Conservation (phyloP, 2,113 vertebrate genomes). For the Electrona antarctica region DNA sequence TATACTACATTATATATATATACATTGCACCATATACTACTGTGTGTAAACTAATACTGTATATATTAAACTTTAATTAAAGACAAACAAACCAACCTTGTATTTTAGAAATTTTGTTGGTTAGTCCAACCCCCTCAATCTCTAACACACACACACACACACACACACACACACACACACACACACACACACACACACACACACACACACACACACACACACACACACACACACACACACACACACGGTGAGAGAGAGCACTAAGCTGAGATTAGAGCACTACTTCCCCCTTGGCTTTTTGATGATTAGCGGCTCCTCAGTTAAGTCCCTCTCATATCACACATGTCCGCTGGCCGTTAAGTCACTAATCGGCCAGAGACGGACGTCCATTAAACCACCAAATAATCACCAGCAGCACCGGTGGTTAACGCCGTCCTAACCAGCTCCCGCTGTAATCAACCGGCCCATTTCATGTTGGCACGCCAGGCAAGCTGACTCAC, state of each 20-base stretch:
- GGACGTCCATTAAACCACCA: slow-evolving; percentile 68
- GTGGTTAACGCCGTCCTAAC: slow-evolving; percentile 64
- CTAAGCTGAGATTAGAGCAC: slow-evolving; percentile 77
- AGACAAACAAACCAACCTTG: no score
- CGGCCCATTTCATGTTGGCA: slow-evolving; percentile 59
- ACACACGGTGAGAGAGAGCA: slow-evolving; percentile 44
- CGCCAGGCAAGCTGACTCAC: slow-evolving; percentile 14
- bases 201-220: slow-evolving; percentile 14
- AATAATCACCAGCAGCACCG: slow-evolving; percentile 61
- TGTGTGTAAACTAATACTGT: no score
- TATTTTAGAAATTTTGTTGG: no score
- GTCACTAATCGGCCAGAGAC: slow-evolving; percentile 73
- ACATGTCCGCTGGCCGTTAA: slow-evolving; percentile 74
- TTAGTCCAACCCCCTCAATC: no score
- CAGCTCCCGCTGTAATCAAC: slow-evolving; percentile 56
- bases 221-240: slow-evolving; percentile 14
- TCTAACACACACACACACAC: slow-evolving; percentile 1
- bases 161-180: background rate
- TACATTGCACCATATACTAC: no score
- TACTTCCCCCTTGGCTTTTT: slow-evolving; percentile 75
- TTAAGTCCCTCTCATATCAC: slow-evolving; percentile 79
- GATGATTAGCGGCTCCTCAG: slow-evolving; percentile 75
- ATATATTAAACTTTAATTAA: no score
- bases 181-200: slow-evolving; percentile 15
- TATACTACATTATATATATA: no score